Conservation (phyloP, 1,140 invertebrate species). For the Archivesica marissinica region DNA sequence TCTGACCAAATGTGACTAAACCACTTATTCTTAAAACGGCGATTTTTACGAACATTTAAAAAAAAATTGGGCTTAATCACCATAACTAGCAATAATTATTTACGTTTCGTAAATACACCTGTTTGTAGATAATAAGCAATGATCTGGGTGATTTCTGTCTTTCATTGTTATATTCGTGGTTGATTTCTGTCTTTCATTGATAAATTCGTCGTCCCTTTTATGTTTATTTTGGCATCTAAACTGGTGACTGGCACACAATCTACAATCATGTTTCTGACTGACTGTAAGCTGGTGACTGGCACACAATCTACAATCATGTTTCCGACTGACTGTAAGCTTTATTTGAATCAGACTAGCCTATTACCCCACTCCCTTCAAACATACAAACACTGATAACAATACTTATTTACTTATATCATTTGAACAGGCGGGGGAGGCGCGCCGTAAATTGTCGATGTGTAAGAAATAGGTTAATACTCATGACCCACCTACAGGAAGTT, state of each 20-base stretch:
- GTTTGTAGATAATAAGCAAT: background rate
- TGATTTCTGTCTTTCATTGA: too few relatives aligned
- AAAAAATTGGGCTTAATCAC: background rate
- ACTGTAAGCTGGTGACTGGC: background rate
- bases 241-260: background rate
- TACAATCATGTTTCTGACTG: slow-evolving; percentile 28
- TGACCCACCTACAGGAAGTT: slow-evolving; percentile 27
- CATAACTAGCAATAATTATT: background rate
- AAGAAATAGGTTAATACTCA: slow-evolving; percentile 24
- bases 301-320: slow-evolving; percentile 11
- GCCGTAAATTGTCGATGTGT: background rate
- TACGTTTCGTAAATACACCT: slow-evolving; percentile 17
- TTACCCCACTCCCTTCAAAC: slow-evolving; percentile 21
- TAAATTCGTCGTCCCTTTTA: background rate
- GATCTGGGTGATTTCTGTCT: background rate
- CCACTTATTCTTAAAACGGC: background rate
- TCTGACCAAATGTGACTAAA: slow-evolving; percentile 1
- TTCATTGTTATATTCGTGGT: slow-evolving; percentile 12
- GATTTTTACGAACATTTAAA: slow-evolving; percentile 7
- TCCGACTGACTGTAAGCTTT: slow-evolving; percentile 10
- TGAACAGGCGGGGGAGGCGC: slow-evolving; percentile 7
- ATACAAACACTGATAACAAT: slow-evolving; percentile 31
- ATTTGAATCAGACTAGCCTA: background rate
- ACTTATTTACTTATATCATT: slow-evolving; percentile 10
- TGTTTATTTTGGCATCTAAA: slow-evolving; percentile 49